Evolutionary conservation across 30 jellyfish, hydroid and myxozoan species (phyloP), one percentile per base, ranked within the genome.

Genomic region (Hydractinia echinata): DNA sequence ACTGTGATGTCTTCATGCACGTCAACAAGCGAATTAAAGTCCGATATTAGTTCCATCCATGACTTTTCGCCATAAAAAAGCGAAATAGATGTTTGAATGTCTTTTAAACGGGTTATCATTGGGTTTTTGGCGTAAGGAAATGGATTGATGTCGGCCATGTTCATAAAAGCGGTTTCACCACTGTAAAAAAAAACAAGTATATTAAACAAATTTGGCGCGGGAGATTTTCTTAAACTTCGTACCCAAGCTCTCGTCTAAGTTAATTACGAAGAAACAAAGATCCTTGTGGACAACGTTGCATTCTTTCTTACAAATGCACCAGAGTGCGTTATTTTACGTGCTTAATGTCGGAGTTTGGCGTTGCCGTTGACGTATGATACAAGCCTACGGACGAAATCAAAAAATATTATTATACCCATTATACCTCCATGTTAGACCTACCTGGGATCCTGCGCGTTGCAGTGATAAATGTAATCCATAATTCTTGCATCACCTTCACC

Each of bases 391-490:
- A 30, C 44, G 1, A 30, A 18, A 13, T 16, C 15, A 11, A 1
- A 11, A 58, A 11, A 68, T 49, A 68, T 68, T 13, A 13, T 9
- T 9, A 67, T 13, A 13, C 1, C 49, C 14, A n/a, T 0, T 14
- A 68, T 11, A 30, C 48, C n/a, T 11, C 54, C 15, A 68, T 49
- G 50, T 11, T 30, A 30, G 79, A 4, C 83, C 20, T 51, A 82
- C 89, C 89, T 82, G 55, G 89, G 89, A 48, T 69, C 61, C 61
- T 82, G 89, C 3, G 89, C 89, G 55, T 82, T 82, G 79, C 89
- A 82, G 66, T 82, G 89, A 54, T 69, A 82, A 21, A 82, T 70
- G 61, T 82, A 82, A 20, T 82, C 79, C 53, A 64, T 54, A 69
- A 82, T 73, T 16, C 87, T 56, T 20, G 78, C 66, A 53, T 82